Percentiles rank a stretch among this genome's conserved stretches.
Conservation (phyloP, 1,140 invertebrate genomes). For the Chironomus tepperi region DNA sequence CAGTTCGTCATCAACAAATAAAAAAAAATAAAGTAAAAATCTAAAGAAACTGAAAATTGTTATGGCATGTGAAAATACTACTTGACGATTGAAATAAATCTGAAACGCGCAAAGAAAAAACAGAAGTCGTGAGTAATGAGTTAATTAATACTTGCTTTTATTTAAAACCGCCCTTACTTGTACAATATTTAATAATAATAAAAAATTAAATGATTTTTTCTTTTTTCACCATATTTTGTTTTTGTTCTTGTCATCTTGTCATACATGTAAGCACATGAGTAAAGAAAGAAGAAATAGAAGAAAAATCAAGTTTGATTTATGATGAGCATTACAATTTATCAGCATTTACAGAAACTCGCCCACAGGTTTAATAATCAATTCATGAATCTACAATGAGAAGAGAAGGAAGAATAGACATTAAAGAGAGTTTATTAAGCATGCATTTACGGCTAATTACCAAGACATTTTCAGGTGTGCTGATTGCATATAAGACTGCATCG, state of each 20-base stretch:
- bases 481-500: conserved; percentile 39
- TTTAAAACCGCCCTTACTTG: conserved; percentile 5
- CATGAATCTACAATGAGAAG: conserved; percentile 22
- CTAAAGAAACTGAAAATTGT: too few species aligned
- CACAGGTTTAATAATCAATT: conserved; percentile 26
- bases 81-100: conserved; percentile 1
- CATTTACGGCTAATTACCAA: conserved; percentile 18
- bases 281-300: background rate
- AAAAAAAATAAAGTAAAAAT: too few species aligned
- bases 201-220: background rate
- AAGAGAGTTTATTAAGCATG: background rate
- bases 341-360: conserved; percentile 26
- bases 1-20: too few species aligned
- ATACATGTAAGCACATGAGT: background rate
- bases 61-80: background rate
- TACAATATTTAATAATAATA: background rate
- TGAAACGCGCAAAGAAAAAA: background rate
- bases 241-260: too few species aligned
- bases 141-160: conserved; percentile 15
- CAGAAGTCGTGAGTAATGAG: background rate
- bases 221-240: background rate
- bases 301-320: background rate
- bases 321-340: background rate
- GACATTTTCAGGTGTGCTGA: conserved; percentile 40
- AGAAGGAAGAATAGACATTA: background rate